Evolutionary conservation across 1,140 invertebrate species (phyloP), one percentile per base, ranked within the genome.

Genomic region (Uloborus diversus): DNA sequence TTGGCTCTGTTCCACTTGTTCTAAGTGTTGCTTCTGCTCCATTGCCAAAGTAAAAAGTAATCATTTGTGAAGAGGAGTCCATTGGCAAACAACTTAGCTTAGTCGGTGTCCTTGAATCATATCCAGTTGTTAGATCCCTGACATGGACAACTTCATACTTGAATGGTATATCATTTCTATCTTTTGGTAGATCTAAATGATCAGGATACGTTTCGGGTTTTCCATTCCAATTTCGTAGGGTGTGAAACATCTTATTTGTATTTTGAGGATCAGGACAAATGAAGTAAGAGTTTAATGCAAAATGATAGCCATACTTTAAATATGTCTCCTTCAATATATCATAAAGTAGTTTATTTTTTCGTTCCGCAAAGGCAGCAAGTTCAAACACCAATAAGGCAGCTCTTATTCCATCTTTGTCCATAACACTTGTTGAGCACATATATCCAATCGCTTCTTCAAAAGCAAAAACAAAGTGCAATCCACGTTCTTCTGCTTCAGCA

Each of bases 1-100:
- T 99, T 20, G 98, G 98, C 87, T 99, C 98, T 0, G 98, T 99
- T 23, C 98, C 98, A 88, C 96, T 98, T 0, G 97, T 98, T 81
- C 98, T 90, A 9, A 99, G 87, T 0, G 96, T 99, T 0, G 93
- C 89, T 9, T 94, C 91, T 80, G 94, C 90, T 2, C 95, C 96
- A 88, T 96, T 96, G 59, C 90, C 89, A 86, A 99, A 97, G 17
- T 90, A 91, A 86, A 99, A 97, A 1, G 96, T 97, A 20, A 99
- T 93, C 98, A 99, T 99, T 87, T 98, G 93, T 79, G 91, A 93
- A 33, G 90, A 90, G 75, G 90, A 90, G 25, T 93, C 95, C 0
- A 90, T 88, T 17, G 96, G 96, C 35, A 98, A 86, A 23, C 87
- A 70, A 90, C 89, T 64, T 82, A 84, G 37, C 23, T n/a, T n/a